These are phyloP conservation scores for Tachina lurida DNA, from an alignment of 2,888 invertebrate genomes.

Conservation along the genomic window DNA sequence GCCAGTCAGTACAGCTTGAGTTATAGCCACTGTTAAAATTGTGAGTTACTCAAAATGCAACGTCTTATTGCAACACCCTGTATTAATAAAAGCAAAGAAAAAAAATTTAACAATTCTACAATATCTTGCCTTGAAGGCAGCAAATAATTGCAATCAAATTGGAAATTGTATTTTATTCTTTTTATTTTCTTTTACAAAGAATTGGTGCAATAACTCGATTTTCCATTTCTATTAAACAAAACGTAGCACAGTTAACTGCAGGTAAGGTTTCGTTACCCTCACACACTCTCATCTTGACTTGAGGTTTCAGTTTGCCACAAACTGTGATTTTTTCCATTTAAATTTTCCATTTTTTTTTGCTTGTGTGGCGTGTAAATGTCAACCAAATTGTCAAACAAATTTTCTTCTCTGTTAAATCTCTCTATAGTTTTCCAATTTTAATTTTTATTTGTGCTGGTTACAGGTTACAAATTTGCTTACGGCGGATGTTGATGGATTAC, in stretches of 20 bases:
- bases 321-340: constrained; percentile 14
- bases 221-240: not conserved
- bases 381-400: constrained; percentile 67
- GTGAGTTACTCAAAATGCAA: too few species aligned
- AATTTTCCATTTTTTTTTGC: constrained; percentile 6
- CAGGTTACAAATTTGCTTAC: constrained; percentile 57
- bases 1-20: too few species aligned
- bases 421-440: constrained; percentile 46
- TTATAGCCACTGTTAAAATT: too few species aligned
- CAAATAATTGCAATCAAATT: constrained; percentile 24
- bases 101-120: not conserved
- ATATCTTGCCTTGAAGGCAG: constrained; percentile 11
- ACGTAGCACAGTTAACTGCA: not conserved
- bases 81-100: too few species aligned
- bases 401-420: constrained; percentile 59
- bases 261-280: constrained; percentile 9
- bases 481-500: constrained; percentile 64
- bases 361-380: constrained; percentile 56
- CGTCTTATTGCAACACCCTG: too few species aligned
- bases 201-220: constrained; percentile 8
- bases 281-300: not conserved
- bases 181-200: not conserved
- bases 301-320: constrained; percentile 5
- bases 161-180: not conserved
- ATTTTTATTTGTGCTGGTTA: constrained; percentile 12